A percentile compares a stretch with the other conserved stretches of the same genome.
Evolutionary conservation across 2,797 vertebrate species (phyloP).

Genomic region (Orestias chungarensis): DNA sequence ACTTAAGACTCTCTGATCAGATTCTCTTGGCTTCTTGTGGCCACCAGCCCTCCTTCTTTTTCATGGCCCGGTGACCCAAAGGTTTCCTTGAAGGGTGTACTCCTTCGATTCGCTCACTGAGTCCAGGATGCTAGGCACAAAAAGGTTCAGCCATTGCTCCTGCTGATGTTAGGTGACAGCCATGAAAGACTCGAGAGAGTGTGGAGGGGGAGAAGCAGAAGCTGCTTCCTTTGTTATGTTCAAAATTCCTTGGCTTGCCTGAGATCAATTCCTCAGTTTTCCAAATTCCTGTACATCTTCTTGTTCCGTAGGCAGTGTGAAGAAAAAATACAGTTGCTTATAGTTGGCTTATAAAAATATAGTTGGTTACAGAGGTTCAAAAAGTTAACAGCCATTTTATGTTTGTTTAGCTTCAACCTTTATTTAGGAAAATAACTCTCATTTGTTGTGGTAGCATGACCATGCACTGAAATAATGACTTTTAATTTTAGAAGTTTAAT

Average conservation of each 20-base stretch:
- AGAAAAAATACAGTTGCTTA: conserved; percentile 1
- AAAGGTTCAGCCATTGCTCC: conserved; percentile 68
- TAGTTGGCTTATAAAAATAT: neutral
- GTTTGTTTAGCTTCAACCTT: neutral
- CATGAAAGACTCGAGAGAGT: conserved; percentile 62
- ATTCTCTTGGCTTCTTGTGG: conserved; percentile 60
- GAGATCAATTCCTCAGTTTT: conserved; percentile 50
- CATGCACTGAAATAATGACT: neutral
- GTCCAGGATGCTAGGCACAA: conserved; percentile 61
- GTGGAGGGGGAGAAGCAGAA: conserved; percentile 39
- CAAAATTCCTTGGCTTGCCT: conserved; percentile 53
- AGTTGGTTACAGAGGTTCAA: neutral
- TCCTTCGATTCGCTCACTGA: conserved; percentile 60
- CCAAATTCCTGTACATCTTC: conserved; percentile 51
- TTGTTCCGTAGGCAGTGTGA: conserved; percentile 19
- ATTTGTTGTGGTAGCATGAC: neutral
- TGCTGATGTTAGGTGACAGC: conserved; percentile 76
- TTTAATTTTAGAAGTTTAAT: neutral
- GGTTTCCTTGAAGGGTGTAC: conserved; percentile 52
- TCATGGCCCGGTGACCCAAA: conserved; percentile 46
- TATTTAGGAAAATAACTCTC: conserved; percentile 16
- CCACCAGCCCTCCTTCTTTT: conserved; percentile 42
- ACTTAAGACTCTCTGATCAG: conserved; percentile 58
- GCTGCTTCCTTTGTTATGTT: conserved; percentile 60
- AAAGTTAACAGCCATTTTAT: neutral